These are phyloP conservation scores for Columbina picui DNA, from an alignment of 2,113 vertebrate genomes.

Conservation along the genomic window DNA sequence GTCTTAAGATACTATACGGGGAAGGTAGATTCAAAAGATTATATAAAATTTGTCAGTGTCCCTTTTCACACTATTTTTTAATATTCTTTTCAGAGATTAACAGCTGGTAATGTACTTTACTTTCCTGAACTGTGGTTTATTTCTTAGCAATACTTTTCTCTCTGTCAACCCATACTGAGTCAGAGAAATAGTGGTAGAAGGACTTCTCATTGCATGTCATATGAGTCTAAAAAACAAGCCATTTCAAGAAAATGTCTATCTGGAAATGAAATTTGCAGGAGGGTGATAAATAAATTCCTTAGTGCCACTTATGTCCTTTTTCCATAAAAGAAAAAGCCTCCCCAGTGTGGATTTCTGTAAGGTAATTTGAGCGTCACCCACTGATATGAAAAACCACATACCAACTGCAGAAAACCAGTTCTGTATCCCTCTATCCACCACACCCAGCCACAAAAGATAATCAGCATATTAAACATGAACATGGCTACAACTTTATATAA, in stretches of 20 bases:
- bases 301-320: not conserved
- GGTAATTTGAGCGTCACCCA: not conserved
- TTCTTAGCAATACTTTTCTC: not conserved
- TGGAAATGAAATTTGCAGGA: not conserved
- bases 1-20: not conserved
- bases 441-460: not conserved
- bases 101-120: not conserved
- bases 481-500: not conserved
- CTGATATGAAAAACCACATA: not conserved
- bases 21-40: not conserved
- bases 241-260: not conserved
- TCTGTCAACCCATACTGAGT: not conserved
- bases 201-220: not conserved
- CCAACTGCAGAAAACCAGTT: not conserved
- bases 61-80: not conserved
- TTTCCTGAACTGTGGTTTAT: not conserved
- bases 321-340: not conserved
- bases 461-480: not conserved
- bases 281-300: not conserved
- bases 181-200: not conserved
- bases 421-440: not conserved
- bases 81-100: not conserved
- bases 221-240: not conserved
- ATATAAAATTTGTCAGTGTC: not conserved
- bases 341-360: not conserved